phyloP scores from a whole-genome alignment of 2,113 vertebrate species.

The Grallaria varia region DNA sequence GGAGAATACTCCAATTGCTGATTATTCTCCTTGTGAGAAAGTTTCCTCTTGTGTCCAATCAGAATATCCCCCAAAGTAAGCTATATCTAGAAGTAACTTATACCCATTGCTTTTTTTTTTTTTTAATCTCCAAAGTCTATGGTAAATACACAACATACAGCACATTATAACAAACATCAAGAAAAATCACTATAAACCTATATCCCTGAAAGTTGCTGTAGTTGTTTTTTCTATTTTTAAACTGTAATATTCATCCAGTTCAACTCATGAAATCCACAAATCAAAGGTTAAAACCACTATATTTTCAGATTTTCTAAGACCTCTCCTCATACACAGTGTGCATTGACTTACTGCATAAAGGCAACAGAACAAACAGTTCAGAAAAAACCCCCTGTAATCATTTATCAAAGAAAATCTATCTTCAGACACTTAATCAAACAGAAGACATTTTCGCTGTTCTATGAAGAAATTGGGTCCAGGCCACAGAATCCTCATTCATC shows the following conservation, averaged over 20 bases:
- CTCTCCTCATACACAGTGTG: background rate
- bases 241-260: background rate
- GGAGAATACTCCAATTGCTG: background rate
- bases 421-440: background rate
- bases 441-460: background rate
- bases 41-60: background rate
- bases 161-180: background rate
- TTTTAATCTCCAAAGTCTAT: background rate
- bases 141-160: background rate
- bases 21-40: background rate
- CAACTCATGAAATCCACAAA: background rate
- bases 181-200: background rate
- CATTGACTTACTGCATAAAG: background rate
- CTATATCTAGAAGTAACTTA: background rate
- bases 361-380: background rate
- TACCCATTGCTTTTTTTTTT: background rate
- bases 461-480: background rate
- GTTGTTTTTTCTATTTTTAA: background rate
- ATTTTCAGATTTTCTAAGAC: background rate
- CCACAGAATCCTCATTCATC: background rate
- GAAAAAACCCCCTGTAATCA: background rate
- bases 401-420: background rate
- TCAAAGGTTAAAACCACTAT: accelerated
- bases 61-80: background rate
- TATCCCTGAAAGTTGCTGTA: background rate